Percentiles rank a stretch among this genome's conserved stretches.
Evolutionary conservation across 2,113 vertebrate genomes (phyloP).

Genomic region (Myodes glareolus): DNA sequence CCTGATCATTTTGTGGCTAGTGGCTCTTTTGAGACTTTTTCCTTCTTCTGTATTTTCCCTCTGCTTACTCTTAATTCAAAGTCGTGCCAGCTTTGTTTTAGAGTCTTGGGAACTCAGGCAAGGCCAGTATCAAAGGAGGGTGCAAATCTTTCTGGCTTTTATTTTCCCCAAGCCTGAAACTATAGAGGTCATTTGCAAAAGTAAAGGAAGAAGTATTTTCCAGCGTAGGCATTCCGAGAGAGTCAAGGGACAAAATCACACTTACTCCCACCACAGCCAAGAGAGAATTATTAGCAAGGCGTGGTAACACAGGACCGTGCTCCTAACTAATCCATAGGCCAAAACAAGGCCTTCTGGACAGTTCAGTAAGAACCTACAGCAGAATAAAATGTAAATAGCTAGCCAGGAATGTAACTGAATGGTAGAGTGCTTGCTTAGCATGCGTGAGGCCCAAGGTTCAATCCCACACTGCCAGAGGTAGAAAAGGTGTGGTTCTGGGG

Average conservation of each 20-base stretch:
- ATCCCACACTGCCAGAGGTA: background rate
- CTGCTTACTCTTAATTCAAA: background rate
- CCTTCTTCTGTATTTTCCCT: background rate
- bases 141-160: constrained; percentile 56
- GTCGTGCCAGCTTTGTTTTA: background rate
- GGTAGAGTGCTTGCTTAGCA: no score
- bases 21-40: background rate
- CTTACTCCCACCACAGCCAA: background rate
- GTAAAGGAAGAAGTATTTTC: constrained; percentile 1
- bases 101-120: background rate
- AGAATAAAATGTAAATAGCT: background rate
- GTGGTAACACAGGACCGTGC: background rate
- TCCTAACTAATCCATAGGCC: background rate
- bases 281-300: background rate
- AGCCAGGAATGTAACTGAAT: background rate
- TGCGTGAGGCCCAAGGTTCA: background rate
- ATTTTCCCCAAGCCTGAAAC: constrained; percentile 29
- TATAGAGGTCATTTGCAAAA: constrained; percentile 22
- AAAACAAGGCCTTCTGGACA: background rate
- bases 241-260: background rate
- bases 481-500: background rate
- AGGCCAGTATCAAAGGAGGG: background rate
- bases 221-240: background rate
- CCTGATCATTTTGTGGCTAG: background rate
- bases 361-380: background rate